Base-by-base conservation (phyloP, 2,888 invertebrate genomes). In the Noctua comes region DNA sequence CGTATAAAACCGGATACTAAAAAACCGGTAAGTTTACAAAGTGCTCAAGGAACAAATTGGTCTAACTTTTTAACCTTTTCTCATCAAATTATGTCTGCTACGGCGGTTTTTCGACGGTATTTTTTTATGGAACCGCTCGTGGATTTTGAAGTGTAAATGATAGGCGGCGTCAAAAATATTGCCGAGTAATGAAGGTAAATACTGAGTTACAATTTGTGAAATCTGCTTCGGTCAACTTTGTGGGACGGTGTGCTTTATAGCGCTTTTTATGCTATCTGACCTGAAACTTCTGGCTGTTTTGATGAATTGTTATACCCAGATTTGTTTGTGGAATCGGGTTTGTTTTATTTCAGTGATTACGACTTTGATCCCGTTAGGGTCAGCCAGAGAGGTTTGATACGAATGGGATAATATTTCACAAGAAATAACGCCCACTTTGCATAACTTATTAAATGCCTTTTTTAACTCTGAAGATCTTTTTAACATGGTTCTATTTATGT, bases 61-160 rank as follows among this genome's bases (percentile, higher is more conserved):
- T 84, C 89, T 88, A 92, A 93, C 91, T 93, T 93, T 93, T 92
- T 92, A 93, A 93, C 91, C 89, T 90, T 86, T 90, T 88, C 85
- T 91, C 90, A 90, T 92, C 90, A 92, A 92, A 93, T 93, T 91
- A 91, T 91, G 89, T 90, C 86, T 88, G 88, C 83, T 82, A 82
- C 85, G 83, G 82, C 83, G 83, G 87, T 89, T 90, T 90, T 90
- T 86, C 87, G 87, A 86, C 86, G 80, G 88, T 88, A 86, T 90
- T 91, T 91, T 78, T 91, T 91, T 92, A 91, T 88, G 89, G 76
- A 80, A 85, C 72, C 82, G 83, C 89, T 86, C 84, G 85, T 88
- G 86, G 86, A 89, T 87, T 90, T 88, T 91, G 76, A 88, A 91
- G 86, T 86, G 86, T 79, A 85, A 87, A 89, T 83, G 85, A 88